These are phyloP conservation scores for Lepidocolaptes lacrymiger DNA, from an alignment of 2,797 vertebrate species.

Conservation along the genomic window DNA sequence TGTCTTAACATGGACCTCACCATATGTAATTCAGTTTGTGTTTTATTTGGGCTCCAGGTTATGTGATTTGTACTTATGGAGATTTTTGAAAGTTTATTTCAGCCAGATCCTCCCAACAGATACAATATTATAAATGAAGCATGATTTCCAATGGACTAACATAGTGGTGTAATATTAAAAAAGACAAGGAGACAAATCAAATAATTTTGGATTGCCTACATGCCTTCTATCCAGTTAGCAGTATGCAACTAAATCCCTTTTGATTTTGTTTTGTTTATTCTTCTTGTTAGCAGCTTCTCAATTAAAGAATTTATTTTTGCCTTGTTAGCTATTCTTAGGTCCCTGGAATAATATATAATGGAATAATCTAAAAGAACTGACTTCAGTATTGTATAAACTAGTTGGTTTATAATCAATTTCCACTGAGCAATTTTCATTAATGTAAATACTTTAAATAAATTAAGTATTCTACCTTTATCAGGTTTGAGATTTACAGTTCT, in stretches of 20 bases:
- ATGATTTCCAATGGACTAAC: neutral
- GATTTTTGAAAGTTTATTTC: neutral
- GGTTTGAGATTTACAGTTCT: neutral
- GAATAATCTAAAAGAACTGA: neutral
- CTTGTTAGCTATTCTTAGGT: neutral
- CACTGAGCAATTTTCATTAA: neutral
- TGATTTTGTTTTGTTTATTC: neutral
- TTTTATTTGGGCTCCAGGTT: neutral
- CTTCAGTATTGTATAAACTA: neutral
- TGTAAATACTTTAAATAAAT: neutral
- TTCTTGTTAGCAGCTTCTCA: neutral
- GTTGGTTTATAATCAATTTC: neutral
- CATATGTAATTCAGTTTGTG: neutral
- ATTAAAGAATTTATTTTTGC: neutral
- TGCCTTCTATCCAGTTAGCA: neutral
- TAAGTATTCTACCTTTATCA: neutral
- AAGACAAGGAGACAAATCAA: neutral
- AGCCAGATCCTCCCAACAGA: neutral
- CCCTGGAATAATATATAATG: neutral
- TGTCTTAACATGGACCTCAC: neutral
- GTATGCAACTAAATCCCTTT: neutral
- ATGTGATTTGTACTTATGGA: rapidly evolving
- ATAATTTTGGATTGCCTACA: neutral
- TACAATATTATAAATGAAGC: neutral
- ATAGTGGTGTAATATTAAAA: neutral